A percentile compares a stretch with the other conserved stretches of the same genome.
These are phyloP conservation scores for Maconellicoccus hirsutus DNA, from an alignment of 1,140 invertebrate species.

Conservation along the genomic window DNA sequence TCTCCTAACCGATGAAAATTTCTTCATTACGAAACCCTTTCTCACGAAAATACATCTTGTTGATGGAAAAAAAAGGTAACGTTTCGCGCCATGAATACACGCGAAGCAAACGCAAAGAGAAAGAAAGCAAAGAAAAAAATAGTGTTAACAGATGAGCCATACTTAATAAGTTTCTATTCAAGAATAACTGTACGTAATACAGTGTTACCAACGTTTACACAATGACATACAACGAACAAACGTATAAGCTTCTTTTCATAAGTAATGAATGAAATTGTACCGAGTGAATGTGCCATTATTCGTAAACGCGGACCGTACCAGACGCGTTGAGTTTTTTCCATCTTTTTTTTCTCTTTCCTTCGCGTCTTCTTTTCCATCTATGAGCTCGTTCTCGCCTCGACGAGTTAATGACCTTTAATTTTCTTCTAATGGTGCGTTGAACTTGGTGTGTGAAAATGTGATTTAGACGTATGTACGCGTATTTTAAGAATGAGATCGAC, in stretches of 20 bases:
- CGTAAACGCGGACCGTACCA: not conserved
- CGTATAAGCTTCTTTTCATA: not conserved
- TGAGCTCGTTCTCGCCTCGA: not conserved
- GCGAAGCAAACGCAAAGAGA: too few relatives aligned
- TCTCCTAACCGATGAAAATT: too few relatives aligned
- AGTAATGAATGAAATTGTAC: slow-evolving; percentile 4
- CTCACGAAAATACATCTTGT: too few relatives aligned
- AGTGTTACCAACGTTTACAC: slow-evolving; percentile 7
- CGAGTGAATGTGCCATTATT: not conserved
- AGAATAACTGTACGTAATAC: not conserved
- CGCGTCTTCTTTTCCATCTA: too few relatives aligned
- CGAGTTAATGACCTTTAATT: not conserved
- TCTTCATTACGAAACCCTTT: too few relatives aligned
- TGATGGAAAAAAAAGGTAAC: too few relatives aligned
- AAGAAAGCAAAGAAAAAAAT: not conserved
- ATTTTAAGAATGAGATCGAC: too few relatives aligned
- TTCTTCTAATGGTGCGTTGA: not conserved
- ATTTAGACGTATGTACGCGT: not conserved
- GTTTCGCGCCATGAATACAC: too few relatives aligned
- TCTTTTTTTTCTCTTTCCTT: too few relatives aligned
- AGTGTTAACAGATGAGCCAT: not conserved
- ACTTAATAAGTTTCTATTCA: not conserved
- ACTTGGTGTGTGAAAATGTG: not conserved
- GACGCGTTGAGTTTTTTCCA: too few relatives aligned
- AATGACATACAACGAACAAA: not conserved